phyloP scores from a whole-genome alignment of 2,113 vertebrate genomes.

The Pungitius pungitius region DNA sequence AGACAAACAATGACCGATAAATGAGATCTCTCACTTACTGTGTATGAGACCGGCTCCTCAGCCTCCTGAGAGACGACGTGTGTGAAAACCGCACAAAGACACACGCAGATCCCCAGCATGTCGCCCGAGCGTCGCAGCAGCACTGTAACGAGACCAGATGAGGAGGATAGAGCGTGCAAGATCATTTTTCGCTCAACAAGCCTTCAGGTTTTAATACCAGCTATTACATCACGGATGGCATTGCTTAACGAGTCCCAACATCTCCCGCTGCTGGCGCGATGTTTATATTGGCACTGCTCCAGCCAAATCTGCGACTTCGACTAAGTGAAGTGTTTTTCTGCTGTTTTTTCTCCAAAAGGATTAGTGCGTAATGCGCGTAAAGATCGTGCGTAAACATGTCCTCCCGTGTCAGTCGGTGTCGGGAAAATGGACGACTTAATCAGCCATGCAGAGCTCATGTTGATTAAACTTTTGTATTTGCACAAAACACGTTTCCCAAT shows the following conservation, averaged over 20 bases:
- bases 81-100: slow-evolving; percentile 83
- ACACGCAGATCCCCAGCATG: slow-evolving; percentile 90
- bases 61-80: slow-evolving; percentile 86
- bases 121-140: slow-evolving; percentile 79
- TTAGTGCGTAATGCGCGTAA: slow-evolving; percentile 72
- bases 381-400: slow-evolving; percentile 71
- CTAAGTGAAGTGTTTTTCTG: slow-evolving; percentile 68
- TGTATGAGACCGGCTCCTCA: slow-evolving; percentile 93
- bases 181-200: slow-evolving; percentile 69
- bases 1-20: background rate
- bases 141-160: slow-evolving; percentile 43
- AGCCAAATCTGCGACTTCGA: slow-evolving; percentile 72
- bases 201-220: slow-evolving; percentile 76
- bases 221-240: slow-evolving; percentile 80
- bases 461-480: slow-evolving; percentile 23
- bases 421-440: slow-evolving; percentile 35
- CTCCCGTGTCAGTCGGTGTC: slow-evolving; percentile 45
- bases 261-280: slow-evolving; percentile 73
- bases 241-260: slow-evolving; percentile 80
- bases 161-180: slow-evolving; percentile 49
- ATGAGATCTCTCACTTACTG: slow-evolving; percentile 81
- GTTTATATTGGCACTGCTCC: slow-evolving; percentile 76
- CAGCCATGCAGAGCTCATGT: slow-evolving; percentile 28
- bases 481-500: slow-evolving; percentile 14
- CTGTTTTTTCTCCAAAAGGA: slow-evolving; percentile 65